phyloP scores from a whole-genome alignment of 2,888 invertebrate species.

The Sarcophaga caerulescens region DNA sequence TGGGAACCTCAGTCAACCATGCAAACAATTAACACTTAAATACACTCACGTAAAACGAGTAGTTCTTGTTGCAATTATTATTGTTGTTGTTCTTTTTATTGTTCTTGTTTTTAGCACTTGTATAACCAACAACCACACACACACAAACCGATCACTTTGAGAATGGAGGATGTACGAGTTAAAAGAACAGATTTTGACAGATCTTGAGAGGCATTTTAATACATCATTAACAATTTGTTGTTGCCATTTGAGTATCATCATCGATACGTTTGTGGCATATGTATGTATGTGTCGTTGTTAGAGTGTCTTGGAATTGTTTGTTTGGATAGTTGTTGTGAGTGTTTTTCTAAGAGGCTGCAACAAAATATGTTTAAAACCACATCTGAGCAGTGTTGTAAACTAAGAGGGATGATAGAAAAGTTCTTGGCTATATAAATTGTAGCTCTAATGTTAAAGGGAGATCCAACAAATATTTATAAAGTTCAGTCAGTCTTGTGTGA shows the following conservation, averaged over 20 bases:
- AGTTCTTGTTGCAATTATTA: conserved; percentile 20
- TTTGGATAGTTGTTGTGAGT: too few relatives aligned
- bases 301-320: too few relatives aligned
- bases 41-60: conserved; percentile 72
- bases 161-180: conserved; percentile 1
- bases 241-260: not conserved
- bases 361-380: not conserved
- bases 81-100: conserved; percentile 14
- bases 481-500: too few relatives aligned
- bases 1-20: conserved; percentile 42
- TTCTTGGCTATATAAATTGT: too few relatives aligned
- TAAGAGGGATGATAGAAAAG: not conserved
- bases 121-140: conserved; percentile 30
- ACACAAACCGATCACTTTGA: conserved; percentile 40
- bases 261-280: not conserved
- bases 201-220: conserved; percentile 40
- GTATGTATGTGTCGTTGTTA: not conserved
- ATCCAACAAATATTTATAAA: too few relatives aligned
- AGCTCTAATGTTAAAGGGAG: too few relatives aligned
- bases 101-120: conserved; percentile 1
- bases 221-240: conserved; percentile 21
- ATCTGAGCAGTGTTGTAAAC: not conserved
- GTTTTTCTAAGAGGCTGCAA: not conserved
- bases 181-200: conserved; percentile 57
- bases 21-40: conserved; percentile 65